Conservation (phyloP, 2,888 invertebrate genomes). For the Auanema freiburgensis region DNA sequence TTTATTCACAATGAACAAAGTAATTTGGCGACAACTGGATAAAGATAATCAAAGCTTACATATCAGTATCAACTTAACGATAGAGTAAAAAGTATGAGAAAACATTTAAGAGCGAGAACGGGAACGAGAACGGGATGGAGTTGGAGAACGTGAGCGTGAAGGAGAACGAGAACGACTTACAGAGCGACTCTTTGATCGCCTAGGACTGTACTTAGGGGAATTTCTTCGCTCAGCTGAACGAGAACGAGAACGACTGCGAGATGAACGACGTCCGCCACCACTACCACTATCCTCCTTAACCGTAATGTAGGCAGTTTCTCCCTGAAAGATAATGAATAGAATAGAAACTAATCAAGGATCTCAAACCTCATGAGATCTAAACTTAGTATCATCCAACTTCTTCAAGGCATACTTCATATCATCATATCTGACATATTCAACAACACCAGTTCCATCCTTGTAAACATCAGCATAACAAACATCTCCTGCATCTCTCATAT, state of each 20-base stretch:
- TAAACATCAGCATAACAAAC: conserved; percentile 96
- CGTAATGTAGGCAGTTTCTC: conserved; percentile 91
- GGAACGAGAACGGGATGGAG: conserved; percentile 20
- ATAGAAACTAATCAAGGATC: conserved; percentile 65
- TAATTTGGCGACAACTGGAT: no score
- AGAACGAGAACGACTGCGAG: conserved; percentile 50
- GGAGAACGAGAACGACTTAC: conserved; percentile 69
- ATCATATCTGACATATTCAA: conserved; percentile 92
- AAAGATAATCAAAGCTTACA: no score
- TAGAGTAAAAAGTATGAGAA: no score
- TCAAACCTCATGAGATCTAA: conserved; percentile 98
- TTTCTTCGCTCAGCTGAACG: conserved; percentile 72
- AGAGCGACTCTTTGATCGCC: conserved; percentile 74
- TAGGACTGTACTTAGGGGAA: conserved; percentile 70
- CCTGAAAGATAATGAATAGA: conserved; percentile 70
- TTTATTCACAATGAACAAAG: conserved; percentile 4
- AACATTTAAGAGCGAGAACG: conserved; percentile 13
- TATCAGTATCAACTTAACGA: no score
- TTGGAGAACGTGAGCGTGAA: conserved; percentile 14
- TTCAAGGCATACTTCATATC: conserved; percentile 99
- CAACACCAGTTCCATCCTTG: conserved; percentile 97
- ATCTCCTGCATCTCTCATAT: conserved; percentile 93
- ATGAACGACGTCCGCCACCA: conserved; percentile 62
- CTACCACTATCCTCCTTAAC: conserved; percentile 75
- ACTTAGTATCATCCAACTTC: conserved; percentile 94